Evolutionary conservation across 1,140 invertebrate genomes (phyloP), one percentile per base, ranked within the genome.

Genomic region (Temnothorax nylanderi): DNA sequence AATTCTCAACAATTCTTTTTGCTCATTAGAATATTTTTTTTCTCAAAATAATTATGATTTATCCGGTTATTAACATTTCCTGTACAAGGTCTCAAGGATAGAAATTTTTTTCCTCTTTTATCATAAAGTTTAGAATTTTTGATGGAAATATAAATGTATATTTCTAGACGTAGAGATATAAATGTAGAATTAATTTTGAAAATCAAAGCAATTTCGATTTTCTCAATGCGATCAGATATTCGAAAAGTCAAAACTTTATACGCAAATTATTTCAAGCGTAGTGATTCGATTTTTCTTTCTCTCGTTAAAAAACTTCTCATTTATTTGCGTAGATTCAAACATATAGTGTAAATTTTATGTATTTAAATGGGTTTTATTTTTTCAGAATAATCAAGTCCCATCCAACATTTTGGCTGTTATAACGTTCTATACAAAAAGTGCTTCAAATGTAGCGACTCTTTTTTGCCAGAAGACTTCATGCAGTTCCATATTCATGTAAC

Each of bases 401-500:
- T 4, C 21, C 21, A 71, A 41, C 47, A 81, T 47, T 81, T 34
- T 21, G 6, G 18, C 13, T 78, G 4, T 26, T 65, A 65, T 65
- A 65, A 65, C 3, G 41, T 13, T 47, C 6, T 78, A 37, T 44
- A 18, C 41, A 26, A 8, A 26, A 8, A 18, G 0, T 26, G n/a
- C 34, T 54, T 26, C 0, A 32, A 77, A 78, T 7, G 41, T 47
- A 64, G 10, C 3, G 8, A 76, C 8, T 67, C 44, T 54, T 16
- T 49, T 13, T n/a, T 64, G 26, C 56, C 51, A 21, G 5, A 67
- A 80, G 18, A 56, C 16, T 56, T 54, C 10, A 18, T n/a, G 34
- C 3, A 21, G 11, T 13, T 81, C 64, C 65, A 71, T 54, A 69
- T 56, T 67, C 47, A 71, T 81, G 64, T 71, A 54, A 69, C 47